Percentiles rank a stretch among this genome's conserved stretches.
Conservation (phyloP, 2,797 vertebrate genomes). For the Enteromius trimaculatus region DNA sequence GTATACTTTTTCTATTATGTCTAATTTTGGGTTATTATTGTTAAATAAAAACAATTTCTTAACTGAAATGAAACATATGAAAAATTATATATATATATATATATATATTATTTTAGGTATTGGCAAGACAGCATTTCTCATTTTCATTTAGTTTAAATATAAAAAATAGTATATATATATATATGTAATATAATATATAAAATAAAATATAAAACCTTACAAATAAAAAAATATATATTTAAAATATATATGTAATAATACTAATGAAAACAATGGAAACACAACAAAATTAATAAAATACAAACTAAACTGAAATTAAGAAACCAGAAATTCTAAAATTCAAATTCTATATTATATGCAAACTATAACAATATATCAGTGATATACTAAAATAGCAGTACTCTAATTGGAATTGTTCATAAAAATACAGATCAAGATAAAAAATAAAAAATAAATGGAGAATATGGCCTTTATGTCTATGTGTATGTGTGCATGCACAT, state of each 20-base stretch:
- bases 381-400: neutral
- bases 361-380: neutral
- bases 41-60: too few relatives aligned
- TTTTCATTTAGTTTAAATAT: neutral
- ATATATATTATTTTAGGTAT: neutral
- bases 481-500: neutral
- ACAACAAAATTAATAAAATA: neutral
- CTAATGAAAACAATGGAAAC: neutral
- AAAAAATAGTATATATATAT: neutral
- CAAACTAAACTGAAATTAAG: neutral
- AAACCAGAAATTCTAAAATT: neutral
- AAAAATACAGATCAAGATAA: neutral
- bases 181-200: neutral
- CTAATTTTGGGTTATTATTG: too few relatives aligned
- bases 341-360: neutral
- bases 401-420: neutral
- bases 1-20: too few relatives aligned
- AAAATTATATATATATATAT: too few relatives aligned
- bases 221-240: neutral
- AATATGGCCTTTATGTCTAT: neutral
- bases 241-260: neutral
- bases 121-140: neutral
- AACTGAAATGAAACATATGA: too few relatives aligned
- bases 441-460: neutral
- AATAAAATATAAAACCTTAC: neutral